These are phyloP conservation scores for Drosophila watanabei DNA, from an alignment of 1,140 invertebrate species.

Conservation along the genomic window DNA sequence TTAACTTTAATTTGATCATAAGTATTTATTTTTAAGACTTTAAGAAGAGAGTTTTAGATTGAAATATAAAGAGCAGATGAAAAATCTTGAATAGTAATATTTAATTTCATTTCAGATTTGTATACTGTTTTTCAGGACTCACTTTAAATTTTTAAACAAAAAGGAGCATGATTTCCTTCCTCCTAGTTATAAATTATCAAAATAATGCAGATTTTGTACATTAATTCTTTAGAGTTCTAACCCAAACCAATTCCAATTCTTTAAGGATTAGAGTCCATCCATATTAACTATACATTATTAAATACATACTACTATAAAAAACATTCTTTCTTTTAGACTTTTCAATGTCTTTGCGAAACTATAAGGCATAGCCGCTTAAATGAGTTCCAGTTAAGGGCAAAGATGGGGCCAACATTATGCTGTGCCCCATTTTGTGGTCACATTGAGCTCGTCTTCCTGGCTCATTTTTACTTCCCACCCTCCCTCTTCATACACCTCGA, in stretches of 20 bases:
- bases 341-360: slow-evolving; percentile 41
- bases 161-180: too few species aligned
- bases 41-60: neutral
- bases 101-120: neutral
- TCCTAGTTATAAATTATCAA: too few species aligned
- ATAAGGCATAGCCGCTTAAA: slow-evolving; percentile 3
- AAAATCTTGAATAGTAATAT: neutral
- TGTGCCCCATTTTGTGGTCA: slow-evolving; percentile 31
- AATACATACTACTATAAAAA: neutral
- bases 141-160: too few species aligned
- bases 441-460: neutral
- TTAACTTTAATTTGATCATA: neutral
- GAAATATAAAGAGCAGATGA: neutral
- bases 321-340: slow-evolving; percentile 20
- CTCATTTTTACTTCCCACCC: neutral
- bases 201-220: accelerated
- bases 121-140: too few species aligned
- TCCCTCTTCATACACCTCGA: neutral
- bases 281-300: too few species aligned
- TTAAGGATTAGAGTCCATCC: neutral
- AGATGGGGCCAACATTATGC: slow-evolving; percentile 32
- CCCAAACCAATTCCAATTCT: neutral
- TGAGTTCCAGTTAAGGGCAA: slow-evolving; percentile 19
- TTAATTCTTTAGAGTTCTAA: neutral
- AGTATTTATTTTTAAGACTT: neutral